These are phyloP conservation scores for Leucopsar rothschildi DNA, from an alignment of 2,113 vertebrate species.

Conservation along the genomic window DNA sequence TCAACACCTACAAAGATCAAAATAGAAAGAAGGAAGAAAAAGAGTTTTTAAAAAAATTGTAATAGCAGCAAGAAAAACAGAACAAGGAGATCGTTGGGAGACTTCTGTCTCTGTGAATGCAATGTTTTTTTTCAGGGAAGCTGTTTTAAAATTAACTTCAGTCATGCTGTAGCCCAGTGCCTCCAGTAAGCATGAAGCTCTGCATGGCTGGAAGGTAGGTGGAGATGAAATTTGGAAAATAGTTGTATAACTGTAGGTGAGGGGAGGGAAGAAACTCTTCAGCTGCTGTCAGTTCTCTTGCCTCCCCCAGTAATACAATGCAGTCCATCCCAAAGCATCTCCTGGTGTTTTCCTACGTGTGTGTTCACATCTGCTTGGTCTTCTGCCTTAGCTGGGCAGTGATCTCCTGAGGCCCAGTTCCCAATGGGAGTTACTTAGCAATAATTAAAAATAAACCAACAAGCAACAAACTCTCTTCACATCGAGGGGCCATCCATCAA, in stretches of 20 bases:
- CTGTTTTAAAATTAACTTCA: constrained; percentile 1
- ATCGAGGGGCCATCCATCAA: neutral
- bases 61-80: neutral
- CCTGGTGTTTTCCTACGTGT: neutral
- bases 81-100: neutral
- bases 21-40: neutral
- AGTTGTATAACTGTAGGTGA: neutral
- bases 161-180: neutral
- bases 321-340: neutral
- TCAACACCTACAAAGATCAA: neutral
- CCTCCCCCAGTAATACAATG: neutral
- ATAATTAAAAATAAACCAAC: neutral
- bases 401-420: neutral
- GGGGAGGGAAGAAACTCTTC: neutral
- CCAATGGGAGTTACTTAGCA: neutral
- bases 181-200: neutral
- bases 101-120: neutral
- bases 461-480: neutral
- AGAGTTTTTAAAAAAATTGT: neutral
- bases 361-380: neutral
- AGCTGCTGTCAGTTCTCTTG: accelerated
- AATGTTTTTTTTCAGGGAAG: neutral
- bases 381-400: neutral
- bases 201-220: neutral
- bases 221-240: neutral